A percentile compares a stretch with the other conserved stretches of the same genome.
These are phyloP conservation scores for Dryococelus australis DNA, from an alignment of 2,888 invertebrate genomes.

Conservation along the genomic window DNA sequence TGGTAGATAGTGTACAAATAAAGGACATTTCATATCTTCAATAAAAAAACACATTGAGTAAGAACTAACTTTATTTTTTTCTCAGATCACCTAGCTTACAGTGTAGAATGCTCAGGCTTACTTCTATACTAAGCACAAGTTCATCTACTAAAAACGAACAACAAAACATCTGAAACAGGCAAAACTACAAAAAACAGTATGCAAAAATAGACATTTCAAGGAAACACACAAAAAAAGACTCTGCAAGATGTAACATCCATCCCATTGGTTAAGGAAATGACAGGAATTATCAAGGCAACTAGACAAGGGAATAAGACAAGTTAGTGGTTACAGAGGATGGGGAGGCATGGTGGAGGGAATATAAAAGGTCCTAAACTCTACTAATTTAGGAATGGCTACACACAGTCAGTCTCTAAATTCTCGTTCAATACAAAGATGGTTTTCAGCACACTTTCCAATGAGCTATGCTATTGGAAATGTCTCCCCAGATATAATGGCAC, in stretches of 20 bases:
- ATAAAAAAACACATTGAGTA: slow-evolving; percentile 33
- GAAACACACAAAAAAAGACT: slow-evolving; percentile 45
- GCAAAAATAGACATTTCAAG: slow-evolving; percentile 48
- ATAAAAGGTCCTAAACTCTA: slow-evolving; percentile 30
- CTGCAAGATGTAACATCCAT: slow-evolving; percentile 38
- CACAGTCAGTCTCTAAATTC: slow-evolving; percentile 29
- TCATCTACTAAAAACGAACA: slow-evolving; percentile 37
- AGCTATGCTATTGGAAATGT: slow-evolving; percentile 31
- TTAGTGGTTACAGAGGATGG: slow-evolving; percentile 3
- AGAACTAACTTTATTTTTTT: slow-evolving; percentile 43
- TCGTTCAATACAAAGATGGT: slow-evolving; percentile 24
- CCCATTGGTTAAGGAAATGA: slow-evolving; percentile 38
- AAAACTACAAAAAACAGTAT: slow-evolving; percentile 46
- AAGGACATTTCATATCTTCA: neutral
- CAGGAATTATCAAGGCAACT: slow-evolving; percentile 44
- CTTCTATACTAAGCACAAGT: slow-evolving; percentile 47
- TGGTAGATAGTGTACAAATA: no score
- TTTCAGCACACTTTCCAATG: neutral
- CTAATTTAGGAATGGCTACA: slow-evolving; percentile 32
- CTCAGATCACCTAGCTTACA: slow-evolving; percentile 42
- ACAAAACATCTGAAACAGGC: slow-evolving; percentile 42
- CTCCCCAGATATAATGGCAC: slow-evolving; percentile 42
- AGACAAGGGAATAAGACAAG: slow-evolving; percentile 35
- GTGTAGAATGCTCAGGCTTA: slow-evolving; percentile 43
- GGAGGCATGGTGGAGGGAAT: neutral